Base-by-base conservation (phyloP, 2,888 invertebrate genomes). In the Sthenelais limicola region DNA sequence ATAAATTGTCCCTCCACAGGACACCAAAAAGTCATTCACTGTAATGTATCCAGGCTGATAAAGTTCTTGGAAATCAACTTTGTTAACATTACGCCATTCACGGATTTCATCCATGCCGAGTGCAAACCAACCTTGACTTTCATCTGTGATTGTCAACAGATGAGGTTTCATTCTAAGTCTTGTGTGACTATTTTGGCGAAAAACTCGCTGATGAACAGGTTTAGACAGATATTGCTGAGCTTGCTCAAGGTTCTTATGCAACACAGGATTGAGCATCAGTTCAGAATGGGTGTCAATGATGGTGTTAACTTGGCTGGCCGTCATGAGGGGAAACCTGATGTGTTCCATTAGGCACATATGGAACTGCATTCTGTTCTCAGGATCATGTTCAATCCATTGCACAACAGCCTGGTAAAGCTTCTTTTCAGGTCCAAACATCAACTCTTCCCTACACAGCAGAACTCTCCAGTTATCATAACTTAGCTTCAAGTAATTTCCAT, bases 401-500 rank as follows among this genome's bases (percentile, higher is more conserved):
- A 5, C n/a, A 15, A 33, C 35, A n/a, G 33, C 58, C 24, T 58
- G 12, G 5, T 24, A 58, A 3, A 58, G 58, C 7, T 58, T 9
- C 12, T 33, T 35, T 33, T 58, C 58, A 15, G 58, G 58, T 2
- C 58, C 58, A 58, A 21, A 58, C 33, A 58, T n/a, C 9, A 58
- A 38, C 35, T 58, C 58, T 24, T 30, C 32, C 3, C 58, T 18
- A 35, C 58, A 58, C 58, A 58, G n/a, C 3, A 58, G 35, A n/a
- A 33, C 58, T n/a, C 38, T 58, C 58, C 33, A n/a, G 21, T 38
- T 58, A 24, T 58, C 58, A 35, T 21, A 58, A 58, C 58, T 58
- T 7, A 58, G 58, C 24, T 58, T 58, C 3, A 33, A 38, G 35
- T 58, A 58, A n/a, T 58, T 58, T n/a, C 35, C 21, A 18, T 12